These are phyloP conservation scores for Arctocebus calabarensis DNA, from an alignment of 2,797 vertebrate genomes.

Conservation along the genomic window DNA sequence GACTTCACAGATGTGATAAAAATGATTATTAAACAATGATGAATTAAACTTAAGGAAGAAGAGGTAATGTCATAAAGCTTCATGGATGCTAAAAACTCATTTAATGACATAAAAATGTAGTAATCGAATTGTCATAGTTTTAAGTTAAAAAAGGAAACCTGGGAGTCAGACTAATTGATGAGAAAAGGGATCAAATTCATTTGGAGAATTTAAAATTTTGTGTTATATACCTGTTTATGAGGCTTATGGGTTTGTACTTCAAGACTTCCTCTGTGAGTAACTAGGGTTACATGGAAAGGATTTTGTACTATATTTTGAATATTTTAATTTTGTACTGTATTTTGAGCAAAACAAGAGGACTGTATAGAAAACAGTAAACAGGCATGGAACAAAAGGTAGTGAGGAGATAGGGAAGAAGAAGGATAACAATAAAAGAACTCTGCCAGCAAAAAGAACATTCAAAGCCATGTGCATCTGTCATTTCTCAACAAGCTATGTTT, in stretches of 20 bases:
- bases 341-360: background rate
- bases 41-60: constrained; percentile 2
- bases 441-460: background rate
- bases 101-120: background rate
- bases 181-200: background rate
- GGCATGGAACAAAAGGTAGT: background rate
- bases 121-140: background rate
- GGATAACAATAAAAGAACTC: background rate
- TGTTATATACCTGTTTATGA: background rate
- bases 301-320: background rate
- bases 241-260: rapidly evolving
- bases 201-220: background rate
- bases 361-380: background rate
- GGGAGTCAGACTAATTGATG: background rate
- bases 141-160: background rate
- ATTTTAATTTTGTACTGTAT: background rate
- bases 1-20: background rate
- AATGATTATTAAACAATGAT: background rate
- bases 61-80: background rate
- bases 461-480: background rate
- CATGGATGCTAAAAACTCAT: background rate
- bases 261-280: background rate
- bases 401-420: background rate
- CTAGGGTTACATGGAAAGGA: rapidly evolving
- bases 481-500: rapidly evolving